Evolutionary conservation across 2,888 invertebrate genomes (phyloP), one percentile per base, ranked within the genome.

Genomic region (Pristionchus arcanus): DNA sequence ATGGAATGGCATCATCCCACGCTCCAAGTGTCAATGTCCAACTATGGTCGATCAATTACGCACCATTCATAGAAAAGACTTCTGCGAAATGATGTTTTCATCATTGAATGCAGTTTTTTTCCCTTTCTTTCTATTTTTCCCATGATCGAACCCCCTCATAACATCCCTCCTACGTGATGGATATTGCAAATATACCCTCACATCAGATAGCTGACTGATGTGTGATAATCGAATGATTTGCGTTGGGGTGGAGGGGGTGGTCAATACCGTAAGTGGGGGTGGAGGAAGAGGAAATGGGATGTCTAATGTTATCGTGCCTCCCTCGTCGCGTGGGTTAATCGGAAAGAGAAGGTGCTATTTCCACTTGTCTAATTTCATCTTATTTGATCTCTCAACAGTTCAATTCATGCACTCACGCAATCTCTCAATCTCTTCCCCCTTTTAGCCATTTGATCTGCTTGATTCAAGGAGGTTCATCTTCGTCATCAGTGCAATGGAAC

Each of bases 361-460:
- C 37, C 25, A 74, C 37, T 28, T 66, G 28, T 68, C 68, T 66
- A 66, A 66, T 66, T 37, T 74, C 37, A 16, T 37, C 37, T 74
- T 37, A 25, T 74, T 74, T 74, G 74, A 74, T 74, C 31, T 74
- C 74, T 37, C 74, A 34, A 19, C 74, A 4, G 74, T 74, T 74
- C 74, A 37, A 37, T 19, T 31, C 34, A 16, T 74, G 74, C 74
- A 74, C 74, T 74, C 74, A 74, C n/a, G n/a, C n/a, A n/a, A n/a
- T n/a, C 2, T 71, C 15, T 71, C 71, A 15, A 15, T 15, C 31
- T 19, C 34, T 28, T 37, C 31, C 74, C 42, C 19, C 37, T 74
- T 42, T 74, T 74, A 21, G 37, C 37, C 74, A 37, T 37, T 74
- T 74, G 74, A 37, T 74, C 74, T 37, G 21, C 21, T 21, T 74